Conservation (phyloP, 1,140 invertebrate genomes). For the Cotesia chilonis region DNA sequence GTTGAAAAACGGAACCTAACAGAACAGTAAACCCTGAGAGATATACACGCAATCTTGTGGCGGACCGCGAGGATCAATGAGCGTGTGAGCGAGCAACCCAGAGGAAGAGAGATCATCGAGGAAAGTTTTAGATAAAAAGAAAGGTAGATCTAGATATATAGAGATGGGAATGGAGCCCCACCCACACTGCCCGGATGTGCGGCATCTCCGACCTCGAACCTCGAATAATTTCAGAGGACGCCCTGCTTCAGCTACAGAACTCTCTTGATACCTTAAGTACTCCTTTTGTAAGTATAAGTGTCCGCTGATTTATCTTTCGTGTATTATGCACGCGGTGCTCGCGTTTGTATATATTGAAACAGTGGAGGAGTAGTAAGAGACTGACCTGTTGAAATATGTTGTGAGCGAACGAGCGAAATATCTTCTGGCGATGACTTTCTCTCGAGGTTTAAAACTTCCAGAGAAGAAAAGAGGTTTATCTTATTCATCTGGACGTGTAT, state of each 20-base stretch:
- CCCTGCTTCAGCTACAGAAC: no score
- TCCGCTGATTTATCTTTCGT: constrained; percentile 11
- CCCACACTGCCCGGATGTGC: constrained; percentile 18
- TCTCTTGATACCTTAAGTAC: no score
- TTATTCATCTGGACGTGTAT: constrained; percentile 27
- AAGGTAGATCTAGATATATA: not conserved
- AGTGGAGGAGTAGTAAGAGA: not conserved
- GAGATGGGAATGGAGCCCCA: not conserved
- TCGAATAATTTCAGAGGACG: not conserved
- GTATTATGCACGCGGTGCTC: not conserved
- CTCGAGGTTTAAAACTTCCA: not conserved
- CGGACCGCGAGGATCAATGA: constrained; percentile 20
- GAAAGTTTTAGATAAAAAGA: constrained; percentile 4
- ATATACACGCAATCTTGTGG: constrained; percentile 23
- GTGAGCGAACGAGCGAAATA: constrained; percentile 16
- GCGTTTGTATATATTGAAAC: not conserved
- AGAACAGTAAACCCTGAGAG: not conserved
- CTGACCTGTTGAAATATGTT: constrained; percentile 21
- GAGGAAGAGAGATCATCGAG: not conserved
- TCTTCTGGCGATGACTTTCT: constrained; percentile 30
- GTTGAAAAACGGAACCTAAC: constrained; percentile 7
- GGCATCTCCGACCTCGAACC: constrained; percentile 15
- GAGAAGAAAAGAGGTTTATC: not conserved
- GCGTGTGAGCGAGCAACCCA: not conserved
- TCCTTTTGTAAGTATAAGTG: not conserved